A percentile compares a stretch with the other conserved stretches of the same genome.
Evolutionary conservation across 1,140 invertebrate species (phyloP).

Genomic region (Ctenoplectra terminalis): DNA sequence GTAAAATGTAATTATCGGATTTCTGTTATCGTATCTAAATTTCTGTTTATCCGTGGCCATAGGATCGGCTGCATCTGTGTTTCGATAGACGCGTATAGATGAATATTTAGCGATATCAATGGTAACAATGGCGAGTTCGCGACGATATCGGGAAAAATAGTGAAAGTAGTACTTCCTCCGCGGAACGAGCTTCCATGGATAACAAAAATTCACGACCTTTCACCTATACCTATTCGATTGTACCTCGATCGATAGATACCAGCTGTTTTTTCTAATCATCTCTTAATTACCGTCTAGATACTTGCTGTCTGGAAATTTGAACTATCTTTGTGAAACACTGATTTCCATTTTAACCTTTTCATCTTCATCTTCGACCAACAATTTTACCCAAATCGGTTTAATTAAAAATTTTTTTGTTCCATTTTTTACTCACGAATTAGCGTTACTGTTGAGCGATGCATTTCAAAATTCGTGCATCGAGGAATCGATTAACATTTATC

Average conservation of each 20-base stretch:
- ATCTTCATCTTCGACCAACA: not conserved
- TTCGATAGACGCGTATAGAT: not conserved
- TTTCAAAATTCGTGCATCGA: not conserved
- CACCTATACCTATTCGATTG: not conserved
- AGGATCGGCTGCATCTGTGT: too few relatives aligned
- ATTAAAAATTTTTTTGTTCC: not conserved
- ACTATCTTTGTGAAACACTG: not conserved
- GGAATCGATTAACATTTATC: not conserved
- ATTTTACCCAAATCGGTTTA: not conserved
- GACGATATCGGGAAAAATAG: not conserved
- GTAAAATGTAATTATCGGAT: constrained; percentile 26
- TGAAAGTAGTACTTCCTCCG: too few relatives aligned
- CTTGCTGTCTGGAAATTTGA: not conserved
- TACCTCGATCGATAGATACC: not conserved
- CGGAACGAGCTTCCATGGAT: not conserved
- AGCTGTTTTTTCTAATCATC: not conserved
- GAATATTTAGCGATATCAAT: not conserved
- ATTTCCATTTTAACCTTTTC: too few relatives aligned
- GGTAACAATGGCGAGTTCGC: not conserved
- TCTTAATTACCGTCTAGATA: not conserved
- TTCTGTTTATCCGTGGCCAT: not conserved
- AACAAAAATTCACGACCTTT: not conserved
- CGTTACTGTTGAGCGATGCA: too few relatives aligned
- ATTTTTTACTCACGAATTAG: not conserved
- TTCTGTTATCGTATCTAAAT: constrained; percentile 25